Evolutionary conservation across 1,140 invertebrate species (phyloP), one percentile per base, ranked within the genome.

Genomic region (Drosophila equinoxialis): DNA sequence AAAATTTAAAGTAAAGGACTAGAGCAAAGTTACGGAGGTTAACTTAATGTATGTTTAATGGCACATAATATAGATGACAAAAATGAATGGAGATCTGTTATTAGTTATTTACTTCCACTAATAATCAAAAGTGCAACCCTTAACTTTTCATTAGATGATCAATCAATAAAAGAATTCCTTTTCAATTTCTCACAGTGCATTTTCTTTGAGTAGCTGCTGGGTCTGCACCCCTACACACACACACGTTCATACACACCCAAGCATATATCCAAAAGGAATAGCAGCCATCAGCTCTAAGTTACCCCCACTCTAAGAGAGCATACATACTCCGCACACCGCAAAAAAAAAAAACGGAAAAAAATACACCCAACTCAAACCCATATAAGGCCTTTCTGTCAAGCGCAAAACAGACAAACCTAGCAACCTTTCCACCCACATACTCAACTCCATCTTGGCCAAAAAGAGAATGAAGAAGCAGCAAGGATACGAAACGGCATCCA

Each of bases 371-470:
- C 33, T 41, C 39, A 74, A 74, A 76, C 74, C 79, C 70, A 77
- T 55, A 68, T 68, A 72, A 86, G 80, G 82, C 80, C 72, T 74
- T 77, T 67, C 77, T 79, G 76, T 79, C 76, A 79, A 79, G 76
- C 76, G 41, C 76, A 79, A 78, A 81, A 86, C 81, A 86, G 81
- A 86, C 78, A 81, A 79, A 63, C 78, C 75, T 65, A 72, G 76
- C 59, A 77, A 66, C 74, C 60, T 71, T 77, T 48, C 17, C 76
- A 75, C 62, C 72, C 68, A 65, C 42, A 11, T 55, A 73, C 74
- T 81, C 71, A 86, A 87, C 83, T 86, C 79, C 83, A 83, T 86
- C 83, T 86, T 86, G 72, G 83, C 79, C 83, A 86, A 86, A 86
- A 86, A 87, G 60, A 71, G 61, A 71, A 65, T 51, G 11, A 17